Base-by-base conservation (phyloP, 1,140 invertebrate species). In the Lysiphlebus fabarum region DNA sequence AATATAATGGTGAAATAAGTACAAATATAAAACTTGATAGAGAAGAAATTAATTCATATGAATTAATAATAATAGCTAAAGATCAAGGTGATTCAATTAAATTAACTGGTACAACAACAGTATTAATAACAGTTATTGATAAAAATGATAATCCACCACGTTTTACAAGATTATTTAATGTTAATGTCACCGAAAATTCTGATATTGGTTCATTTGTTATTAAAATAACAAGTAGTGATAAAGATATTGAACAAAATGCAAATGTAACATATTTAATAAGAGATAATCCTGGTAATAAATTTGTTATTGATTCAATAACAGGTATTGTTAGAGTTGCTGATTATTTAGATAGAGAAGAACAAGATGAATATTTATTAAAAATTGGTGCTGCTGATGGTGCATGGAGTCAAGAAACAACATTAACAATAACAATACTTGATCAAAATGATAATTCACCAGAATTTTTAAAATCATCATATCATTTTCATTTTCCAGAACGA, bases 91-190 rank as follows among this genome's bases (percentile, higher is more conserved):
- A 83, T 38, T 92, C 93, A 0, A 26, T 2, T 26, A 84, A 86
- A 55, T 75, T 92, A 47, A 90, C 90, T 1, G 92, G 94, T 7
- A 89, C 90, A 0, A 87, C 93, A 0, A 93, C 90, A 36, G 89
- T 98, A 1, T 69, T 92, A 11, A 82, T 98, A 0, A 90, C 86
- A 6, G 86, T 98, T 11, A 72, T 90, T 12, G 94, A 98, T 71
- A 94, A 94, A 75, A 98, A 98, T 78, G 95, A 98, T 74, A 96
- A 96, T 76, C 91, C 92, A 8, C 95, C 95, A 0, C 83, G 90
- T 61, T 98, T 98, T 72, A 96, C 93, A 1, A 80, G 93, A 49
- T 76, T 96, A 0, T 97, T 96, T 73, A 94, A 90, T 68, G 91
- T 94, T 0, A 96, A 96, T 71, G 92, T 99, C 0, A 96, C 94